phyloP scores from a whole-genome alignment of 2,888 invertebrate species.

The Nymphalis c-album region DNA sequence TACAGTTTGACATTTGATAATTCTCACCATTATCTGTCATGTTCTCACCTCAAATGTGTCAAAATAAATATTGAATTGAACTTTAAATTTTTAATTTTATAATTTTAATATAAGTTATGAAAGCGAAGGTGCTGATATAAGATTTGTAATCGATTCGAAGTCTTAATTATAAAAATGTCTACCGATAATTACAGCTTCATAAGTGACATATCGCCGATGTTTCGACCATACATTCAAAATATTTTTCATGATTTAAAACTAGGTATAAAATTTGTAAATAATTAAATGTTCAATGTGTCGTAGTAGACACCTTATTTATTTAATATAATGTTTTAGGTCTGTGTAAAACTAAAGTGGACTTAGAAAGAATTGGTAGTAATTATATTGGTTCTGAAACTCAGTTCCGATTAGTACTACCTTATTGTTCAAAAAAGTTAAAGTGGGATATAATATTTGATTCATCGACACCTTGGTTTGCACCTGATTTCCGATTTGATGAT shows the following conservation, averaged over 20 bases:
- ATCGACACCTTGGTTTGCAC: constrained; percentile 83
- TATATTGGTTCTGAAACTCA: constrained; percentile 72
- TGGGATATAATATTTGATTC: constrained; percentile 88
- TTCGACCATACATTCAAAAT: constrained; percentile 71
- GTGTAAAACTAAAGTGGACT: constrained; percentile 72
- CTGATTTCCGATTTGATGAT: constrained; percentile 88
- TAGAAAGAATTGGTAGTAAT: constrained; percentile 66
- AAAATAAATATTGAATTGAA: too few relatives aligned
- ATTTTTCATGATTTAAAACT: constrained; percentile 72
- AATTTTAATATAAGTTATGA: not conserved
- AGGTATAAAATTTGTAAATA: constrained; percentile 49
- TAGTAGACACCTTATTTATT: not conserved
- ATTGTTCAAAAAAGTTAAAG: constrained; percentile 84
- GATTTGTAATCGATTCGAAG: not conserved
- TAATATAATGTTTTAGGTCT: constrained; percentile 54
- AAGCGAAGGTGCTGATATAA: not conserved
- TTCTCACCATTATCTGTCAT: too few relatives aligned
- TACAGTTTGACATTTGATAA: too few relatives aligned
- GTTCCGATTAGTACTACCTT: constrained; percentile 85
- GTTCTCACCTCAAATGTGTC: too few relatives aligned
- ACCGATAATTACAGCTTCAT: constrained; percentile 56
- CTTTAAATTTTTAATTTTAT: too few relatives aligned
- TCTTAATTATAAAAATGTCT: constrained; percentile 45
- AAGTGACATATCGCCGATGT: constrained; percentile 65
- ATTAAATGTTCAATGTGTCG: not conserved